phyloP scores from a whole-genome alignment of 2,797 vertebrate genomes.

The Fratercula arctica region DNA sequence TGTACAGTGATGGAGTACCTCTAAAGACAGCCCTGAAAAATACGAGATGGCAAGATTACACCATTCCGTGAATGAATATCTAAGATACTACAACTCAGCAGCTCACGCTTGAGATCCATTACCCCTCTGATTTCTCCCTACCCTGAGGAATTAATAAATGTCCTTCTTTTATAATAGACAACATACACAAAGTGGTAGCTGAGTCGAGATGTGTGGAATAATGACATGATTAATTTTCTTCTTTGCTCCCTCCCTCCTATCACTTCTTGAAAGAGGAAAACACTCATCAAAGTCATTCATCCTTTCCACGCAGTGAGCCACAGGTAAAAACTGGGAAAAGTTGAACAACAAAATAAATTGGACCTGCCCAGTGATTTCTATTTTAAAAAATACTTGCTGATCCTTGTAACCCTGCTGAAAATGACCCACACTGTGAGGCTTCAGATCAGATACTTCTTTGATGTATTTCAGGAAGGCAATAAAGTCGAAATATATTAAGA shows the following conservation, averaged over 20 bases:
- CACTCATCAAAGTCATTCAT: not conserved
- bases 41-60: not conserved
- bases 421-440: not conserved
- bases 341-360: not conserved
- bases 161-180: not conserved
- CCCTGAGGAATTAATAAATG: not conserved
- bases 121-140: not conserved
- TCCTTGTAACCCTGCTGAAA: slow-evolving; percentile 24
- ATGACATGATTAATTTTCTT: not conserved
- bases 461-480: not conserved
- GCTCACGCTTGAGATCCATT: not conserved
- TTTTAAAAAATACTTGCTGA: not conserved
- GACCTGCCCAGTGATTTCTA: not conserved
- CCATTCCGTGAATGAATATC: not conserved
- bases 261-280: not conserved
- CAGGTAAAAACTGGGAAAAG: not conserved
- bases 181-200: not conserved
- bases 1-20: not conserved
- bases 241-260: not conserved
- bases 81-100: not conserved
- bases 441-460: not conserved
- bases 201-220: not conserved
- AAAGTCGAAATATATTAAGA: not conserved
- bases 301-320: not conserved
- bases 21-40: not conserved